Evolutionary conservation across 1,140 invertebrate genomes (phyloP).

Genomic region (Nasonia vitripennis): DNA sequence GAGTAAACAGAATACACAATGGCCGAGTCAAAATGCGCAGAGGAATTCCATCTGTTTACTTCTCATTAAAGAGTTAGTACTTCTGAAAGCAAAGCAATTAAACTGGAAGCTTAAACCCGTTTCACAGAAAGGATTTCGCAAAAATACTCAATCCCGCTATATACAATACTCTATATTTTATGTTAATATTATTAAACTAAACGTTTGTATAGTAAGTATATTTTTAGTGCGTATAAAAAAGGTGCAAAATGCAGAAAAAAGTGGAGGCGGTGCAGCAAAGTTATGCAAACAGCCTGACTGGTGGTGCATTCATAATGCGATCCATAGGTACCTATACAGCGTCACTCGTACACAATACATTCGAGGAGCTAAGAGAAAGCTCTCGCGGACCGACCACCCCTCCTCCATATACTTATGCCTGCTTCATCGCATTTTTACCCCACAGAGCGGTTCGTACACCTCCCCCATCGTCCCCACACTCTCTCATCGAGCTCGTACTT

Average conservation of each 20-base stretch:
- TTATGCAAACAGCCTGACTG: conserved; percentile 68
- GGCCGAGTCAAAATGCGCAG: conserved; percentile 19
- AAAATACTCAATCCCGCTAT: too few relatives aligned
- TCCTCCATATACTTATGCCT: conserved; percentile 46
- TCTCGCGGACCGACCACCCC: conserved; percentile 27
- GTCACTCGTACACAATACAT: conserved; percentile 28
- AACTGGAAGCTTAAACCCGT: not conserved
- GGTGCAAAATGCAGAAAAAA: not conserved
- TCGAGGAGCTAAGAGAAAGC: not conserved
- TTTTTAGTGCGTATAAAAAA: not conserved
- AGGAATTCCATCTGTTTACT: conserved; percentile 17
- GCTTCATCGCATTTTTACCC: conserved; percentile 59
- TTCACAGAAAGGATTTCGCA: not conserved
- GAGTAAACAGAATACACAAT: conserved; percentile 56
- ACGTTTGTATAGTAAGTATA: not conserved
- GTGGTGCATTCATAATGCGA: conserved; percentile 68
- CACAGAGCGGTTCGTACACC: conserved; percentile 56
- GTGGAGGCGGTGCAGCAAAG: conserved; percentile 45
- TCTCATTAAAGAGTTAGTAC: conserved; percentile 4
- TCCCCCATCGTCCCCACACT: conserved; percentile 59
- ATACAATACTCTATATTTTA: too few relatives aligned
- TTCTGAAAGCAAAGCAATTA: conserved; percentile 9
- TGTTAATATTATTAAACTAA: too few relatives aligned
- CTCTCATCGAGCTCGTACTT: conserved; percentile 54
- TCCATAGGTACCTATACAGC: conserved; percentile 23